These are phyloP conservation scores for Oasisia sp. DNA, from an alignment of 2,888 invertebrate genomes.

Conservation along the genomic window DNA sequence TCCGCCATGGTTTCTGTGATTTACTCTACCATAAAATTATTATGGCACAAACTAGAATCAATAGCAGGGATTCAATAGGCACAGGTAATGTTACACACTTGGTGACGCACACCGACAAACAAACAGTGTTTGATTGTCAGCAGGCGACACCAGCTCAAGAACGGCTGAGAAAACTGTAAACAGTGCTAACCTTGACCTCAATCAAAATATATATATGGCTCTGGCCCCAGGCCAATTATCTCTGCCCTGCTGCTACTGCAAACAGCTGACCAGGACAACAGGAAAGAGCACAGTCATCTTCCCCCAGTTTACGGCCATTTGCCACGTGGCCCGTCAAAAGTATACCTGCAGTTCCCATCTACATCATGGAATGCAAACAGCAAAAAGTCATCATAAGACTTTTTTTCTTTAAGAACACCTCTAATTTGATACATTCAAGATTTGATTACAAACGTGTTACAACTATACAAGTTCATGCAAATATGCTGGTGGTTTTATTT, in stretches of 20 bases:
- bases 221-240: background rate
- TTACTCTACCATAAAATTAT: background rate
- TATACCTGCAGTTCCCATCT: background rate
- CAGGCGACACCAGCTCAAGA: background rate
- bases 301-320: background rate
- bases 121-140: background rate
- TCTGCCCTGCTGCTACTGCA: background rate
- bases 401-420: background rate
- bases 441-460: no score
- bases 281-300: background rate
- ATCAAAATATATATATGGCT: background rate
- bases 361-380: background rate
- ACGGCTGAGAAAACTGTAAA: background rate
- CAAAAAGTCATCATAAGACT: background rate
- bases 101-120: background rate
- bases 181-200: background rate
- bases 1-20: background rate
- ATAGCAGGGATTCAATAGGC: background rate
- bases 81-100: background rate
- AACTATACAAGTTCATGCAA: no score
- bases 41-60: background rate
- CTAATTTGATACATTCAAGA: background rate
- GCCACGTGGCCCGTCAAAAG: background rate
- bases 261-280: background rate
- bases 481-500: no score